These are phyloP conservation scores for Tigriopus japonicus DNA, from an alignment of 1,140 invertebrate genomes.

Conservation along the genomic window DNA sequence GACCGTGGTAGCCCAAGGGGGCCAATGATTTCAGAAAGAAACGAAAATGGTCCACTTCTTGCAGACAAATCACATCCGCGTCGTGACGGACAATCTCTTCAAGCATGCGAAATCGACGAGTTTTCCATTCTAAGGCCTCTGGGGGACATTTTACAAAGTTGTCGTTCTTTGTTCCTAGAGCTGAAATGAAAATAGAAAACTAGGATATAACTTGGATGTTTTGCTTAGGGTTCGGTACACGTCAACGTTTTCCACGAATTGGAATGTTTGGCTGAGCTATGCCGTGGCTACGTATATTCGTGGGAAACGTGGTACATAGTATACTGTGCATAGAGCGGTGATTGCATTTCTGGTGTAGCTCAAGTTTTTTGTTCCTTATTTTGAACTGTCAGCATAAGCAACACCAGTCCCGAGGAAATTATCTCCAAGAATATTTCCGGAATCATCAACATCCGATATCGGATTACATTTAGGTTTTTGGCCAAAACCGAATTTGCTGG, in stretches of 20 bases:
- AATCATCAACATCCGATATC: no score
- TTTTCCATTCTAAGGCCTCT: constrained; percentile 46
- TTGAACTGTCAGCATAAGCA: not conserved
- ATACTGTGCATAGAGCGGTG: no score
- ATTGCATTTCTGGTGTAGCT: constrained; percentile 12
- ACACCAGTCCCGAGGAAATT: no score
- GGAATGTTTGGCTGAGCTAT: not conserved
- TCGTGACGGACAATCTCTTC: constrained; percentile 48
- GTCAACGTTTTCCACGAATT: not conserved
- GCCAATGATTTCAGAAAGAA: constrained; percentile 40
- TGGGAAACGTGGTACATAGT: not conserved
- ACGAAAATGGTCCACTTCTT: constrained; percentile 59
- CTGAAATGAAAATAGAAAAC: constrained; percentile 28
- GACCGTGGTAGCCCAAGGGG: constrained; percentile 43
- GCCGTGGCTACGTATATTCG: constrained; percentile 1
- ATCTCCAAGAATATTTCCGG: no score
- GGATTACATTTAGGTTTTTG: no score
- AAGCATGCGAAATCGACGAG: constrained; percentile 42
- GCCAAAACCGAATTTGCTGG: no score
- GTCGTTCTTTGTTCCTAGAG: constrained; percentile 46
- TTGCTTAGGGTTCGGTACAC: not conserved
- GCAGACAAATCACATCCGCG: constrained; percentile 51
- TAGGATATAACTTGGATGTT: not conserved
- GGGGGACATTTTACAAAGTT: constrained; percentile 50
- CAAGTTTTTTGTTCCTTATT: constrained; percentile 5